phyloP scores from a whole-genome alignment of 2,797 vertebrate genomes.

The Masticophis lateralis region DNA sequence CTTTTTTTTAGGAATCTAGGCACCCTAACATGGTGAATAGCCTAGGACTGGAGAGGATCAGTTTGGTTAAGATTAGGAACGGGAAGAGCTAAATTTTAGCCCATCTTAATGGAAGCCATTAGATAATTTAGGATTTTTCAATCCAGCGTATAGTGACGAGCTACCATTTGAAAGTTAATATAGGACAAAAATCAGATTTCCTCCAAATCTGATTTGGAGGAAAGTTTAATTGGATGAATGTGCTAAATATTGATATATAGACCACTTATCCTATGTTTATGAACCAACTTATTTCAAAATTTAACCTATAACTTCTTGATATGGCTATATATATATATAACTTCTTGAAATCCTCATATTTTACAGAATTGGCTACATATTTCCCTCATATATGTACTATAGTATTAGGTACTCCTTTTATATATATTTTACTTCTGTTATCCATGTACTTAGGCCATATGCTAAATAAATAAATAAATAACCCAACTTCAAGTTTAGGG shows the following conservation, averaged over 20 bases:
- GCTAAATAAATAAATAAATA: too few relatives aligned
- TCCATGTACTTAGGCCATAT: too few relatives aligned
- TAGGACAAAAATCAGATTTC: background rate
- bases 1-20: background rate
- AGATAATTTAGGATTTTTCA: background rate
- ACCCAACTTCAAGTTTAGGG: background rate
- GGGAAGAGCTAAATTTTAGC: background rate
- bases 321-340: background rate
- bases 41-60: background rate
- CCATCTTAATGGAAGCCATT: background rate
- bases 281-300: background rate
- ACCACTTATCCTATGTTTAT: background rate
- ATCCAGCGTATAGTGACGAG: background rate
- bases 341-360: background rate
- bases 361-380: background rate
- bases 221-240: background rate
- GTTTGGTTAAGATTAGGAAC: background rate
- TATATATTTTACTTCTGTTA: too few relatives aligned
- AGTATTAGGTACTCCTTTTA: background rate
- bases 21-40: background rate
- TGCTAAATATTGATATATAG: background rate
- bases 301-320: background rate
- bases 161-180: background rate
- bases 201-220: too few relatives aligned
- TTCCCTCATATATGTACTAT: background rate